Evolutionary conservation across 35 echinoderm and acorn worm genomes (phyloP), one percentile per base, ranked within the genome.

Genomic region (Ptychodera flava): DNA sequence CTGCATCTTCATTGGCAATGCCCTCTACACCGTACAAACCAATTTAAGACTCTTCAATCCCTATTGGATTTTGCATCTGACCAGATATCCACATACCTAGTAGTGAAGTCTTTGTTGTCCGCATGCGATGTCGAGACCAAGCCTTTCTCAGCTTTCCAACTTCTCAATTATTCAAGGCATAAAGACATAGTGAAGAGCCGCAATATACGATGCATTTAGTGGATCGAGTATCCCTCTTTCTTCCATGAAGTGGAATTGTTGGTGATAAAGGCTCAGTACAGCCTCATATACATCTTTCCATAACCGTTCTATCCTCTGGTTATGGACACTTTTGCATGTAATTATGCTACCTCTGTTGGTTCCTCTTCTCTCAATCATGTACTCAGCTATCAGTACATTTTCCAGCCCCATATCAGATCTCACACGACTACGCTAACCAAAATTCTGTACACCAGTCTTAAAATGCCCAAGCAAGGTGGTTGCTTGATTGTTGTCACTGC

Each of bases 281-380:
- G 81, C 78, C 34, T 89, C 45, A 80, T 75, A 89, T 33, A 96
- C 84, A 80, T 96, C 94, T 32, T 89, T 37, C 91, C 91, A n/a
- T n/a, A n/a, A n/a, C n/a, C n/a, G n/a, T n/a, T n/a, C n/a, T n/a
- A n/a, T n/a, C n/a, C n/a, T n/a, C n/a, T n/a, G n/a, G n/a, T n/a
- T n/a, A n/a, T n/a, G n/a, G n/a, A n/a, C n/a, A n/a, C n/a, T n/a
- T n/a, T 77, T 82, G 1, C 91, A 87, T 28, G 82, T 77, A 31
- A 93, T 93, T 28, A 89, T 84, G 29, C 83, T 89, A 15, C 87
- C 79, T 34, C 91, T 79, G 16, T 82, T 35, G 10, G 82, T 83
- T 52, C 91, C 87, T 77, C 84, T 79, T 15, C 35, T 29, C 0
- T 77, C 16, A 15, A 82, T 36, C 92, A 93, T 89, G 38, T 36